Conservation (phyloP, 2,888 invertebrate species). For the Agapostemon virescens region DNA sequence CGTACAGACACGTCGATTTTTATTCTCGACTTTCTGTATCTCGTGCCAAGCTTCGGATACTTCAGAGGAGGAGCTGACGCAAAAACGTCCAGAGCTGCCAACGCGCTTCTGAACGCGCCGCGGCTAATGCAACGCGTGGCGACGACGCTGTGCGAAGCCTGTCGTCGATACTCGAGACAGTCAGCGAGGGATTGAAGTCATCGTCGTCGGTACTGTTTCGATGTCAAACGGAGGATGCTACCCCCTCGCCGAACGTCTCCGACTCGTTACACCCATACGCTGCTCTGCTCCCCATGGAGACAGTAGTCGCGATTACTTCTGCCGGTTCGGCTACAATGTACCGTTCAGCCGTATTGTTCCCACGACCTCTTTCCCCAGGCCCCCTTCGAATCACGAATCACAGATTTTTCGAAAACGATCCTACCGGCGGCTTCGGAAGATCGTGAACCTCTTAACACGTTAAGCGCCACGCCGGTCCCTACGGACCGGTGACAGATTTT, state of each 20-base stretch:
- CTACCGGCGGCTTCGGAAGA: not conserved
- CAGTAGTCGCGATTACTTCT: conserved; percentile 43
- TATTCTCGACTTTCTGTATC: conserved; percentile 63
- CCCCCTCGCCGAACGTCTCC: conserved; percentile 45
- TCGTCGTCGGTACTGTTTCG: not conserved
- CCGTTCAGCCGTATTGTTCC: conserved; percentile 26
- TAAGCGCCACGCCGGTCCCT: no score
- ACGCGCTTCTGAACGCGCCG: conserved; percentile 8
- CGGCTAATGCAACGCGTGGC: conserved; percentile 28
- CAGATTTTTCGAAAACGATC: not conserved
- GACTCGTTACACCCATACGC: conserved; percentile 59
- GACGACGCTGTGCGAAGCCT: not conserved
- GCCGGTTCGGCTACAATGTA: conserved; percentile 16
- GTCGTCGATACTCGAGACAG: conserved; percentile 44
- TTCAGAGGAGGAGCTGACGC: conserved; percentile 56
- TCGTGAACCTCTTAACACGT: not conserved
- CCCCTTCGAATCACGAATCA: not conserved
- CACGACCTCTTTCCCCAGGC: not conserved
- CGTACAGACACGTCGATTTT: conserved; percentile 64
- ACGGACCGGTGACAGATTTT: no score
- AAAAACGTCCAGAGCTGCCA: conserved; percentile 38
- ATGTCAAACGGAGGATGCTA: conserved; percentile 47
- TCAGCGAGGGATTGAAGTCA: conserved; percentile 9
- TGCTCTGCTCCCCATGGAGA: conserved; percentile 44
- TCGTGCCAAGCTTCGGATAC: conserved; percentile 51